These are phyloP conservation scores for Anoncus sp. DNA, from an alignment of 2,888 invertebrate species.

Conservation along the genomic window DNA sequence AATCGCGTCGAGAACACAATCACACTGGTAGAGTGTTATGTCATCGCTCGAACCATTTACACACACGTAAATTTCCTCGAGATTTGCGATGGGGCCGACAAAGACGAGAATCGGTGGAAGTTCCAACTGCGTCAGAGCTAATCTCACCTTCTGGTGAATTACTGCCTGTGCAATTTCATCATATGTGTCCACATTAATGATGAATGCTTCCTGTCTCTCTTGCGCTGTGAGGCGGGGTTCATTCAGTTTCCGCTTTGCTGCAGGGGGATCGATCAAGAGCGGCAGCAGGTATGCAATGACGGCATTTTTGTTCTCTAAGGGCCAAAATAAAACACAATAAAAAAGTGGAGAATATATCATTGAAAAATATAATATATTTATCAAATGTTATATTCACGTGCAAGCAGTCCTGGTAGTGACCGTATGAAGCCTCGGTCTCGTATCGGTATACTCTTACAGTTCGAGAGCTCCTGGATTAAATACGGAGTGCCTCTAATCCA, in stretches of 20 bases:
- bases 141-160: slow-evolving; percentile 7
- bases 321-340: neutral
- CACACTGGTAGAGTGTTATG: neutral
- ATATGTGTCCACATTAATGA: slow-evolving; percentile 26
- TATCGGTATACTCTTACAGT: slow-evolving; percentile 5
- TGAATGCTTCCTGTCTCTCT: slow-evolving; percentile 31
- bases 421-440: slow-evolving; percentile 18
- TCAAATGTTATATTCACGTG: slow-evolving; percentile 17
- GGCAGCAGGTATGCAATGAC: slow-evolving; percentile 26
- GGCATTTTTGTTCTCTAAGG: slow-evolving; percentile 19
- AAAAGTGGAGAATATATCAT: neutral
- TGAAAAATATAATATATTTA: neutral
- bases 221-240: slow-evolving; percentile 17
- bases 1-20: too few relatives aligned
- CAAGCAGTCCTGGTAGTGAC: slow-evolving; percentile 10
- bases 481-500: slow-evolving; percentile 8
- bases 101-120: slow-evolving; percentile 18
- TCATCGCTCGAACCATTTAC: slow-evolving; percentile 4
- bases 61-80: slow-evolving; percentile 24
- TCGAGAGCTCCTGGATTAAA: slow-evolving; percentile 3
- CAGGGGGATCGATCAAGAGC: slow-evolving; percentile 27
- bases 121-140: neutral
- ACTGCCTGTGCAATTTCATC: slow-evolving; percentile 3
- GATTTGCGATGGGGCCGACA: slow-evolving; percentile 17
- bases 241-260: slow-evolving; percentile 26